phyloP scores from a whole-genome alignment of 2,113 vertebrate species.

The Chaetops frenatus region DNA sequence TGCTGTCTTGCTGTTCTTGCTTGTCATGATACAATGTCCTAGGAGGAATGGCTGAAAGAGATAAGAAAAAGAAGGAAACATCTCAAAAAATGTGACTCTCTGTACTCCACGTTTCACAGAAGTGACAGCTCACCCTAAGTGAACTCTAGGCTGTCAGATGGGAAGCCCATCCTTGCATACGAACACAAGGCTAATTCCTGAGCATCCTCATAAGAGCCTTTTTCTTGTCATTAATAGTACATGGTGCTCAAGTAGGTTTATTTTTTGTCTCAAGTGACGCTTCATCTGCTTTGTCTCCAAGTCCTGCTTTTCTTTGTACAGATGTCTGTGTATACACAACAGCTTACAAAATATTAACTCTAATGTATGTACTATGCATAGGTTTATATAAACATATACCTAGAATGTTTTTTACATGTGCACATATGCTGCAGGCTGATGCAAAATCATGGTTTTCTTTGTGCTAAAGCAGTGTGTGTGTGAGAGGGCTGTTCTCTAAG shows the following conservation, averaged over 20 bases:
- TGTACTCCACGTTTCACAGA: background rate
- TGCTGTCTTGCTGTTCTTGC: background rate
- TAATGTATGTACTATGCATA: background rate
- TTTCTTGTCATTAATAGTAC: slow-evolving; percentile 16
- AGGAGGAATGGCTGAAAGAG: slow-evolving; percentile 10
- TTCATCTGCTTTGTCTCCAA: background rate
- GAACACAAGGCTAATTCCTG: slow-evolving; percentile 7
- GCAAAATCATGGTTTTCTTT: background rate
- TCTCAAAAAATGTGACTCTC: background rate
- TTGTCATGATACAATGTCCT: background rate
- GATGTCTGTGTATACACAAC: background rate
- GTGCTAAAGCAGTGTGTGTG: background rate
- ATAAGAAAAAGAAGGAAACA: background rate
- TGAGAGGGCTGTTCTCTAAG: background rate
- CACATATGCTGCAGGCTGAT: background rate
- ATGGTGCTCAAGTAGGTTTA: background rate
- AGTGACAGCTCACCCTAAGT: background rate
- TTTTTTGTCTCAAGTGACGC: background rate
- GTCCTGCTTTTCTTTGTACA: background rate
- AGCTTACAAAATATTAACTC: background rate
- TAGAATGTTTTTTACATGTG: rapidly evolving
- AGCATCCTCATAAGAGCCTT: slow-evolving; percentile 12
- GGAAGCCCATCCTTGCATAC: background rate
- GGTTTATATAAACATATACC: background rate
- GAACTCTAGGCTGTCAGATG: background rate